Conservation (phyloP, 2,113 vertebrate genomes). For the Cyprinus carpio region DNA sequence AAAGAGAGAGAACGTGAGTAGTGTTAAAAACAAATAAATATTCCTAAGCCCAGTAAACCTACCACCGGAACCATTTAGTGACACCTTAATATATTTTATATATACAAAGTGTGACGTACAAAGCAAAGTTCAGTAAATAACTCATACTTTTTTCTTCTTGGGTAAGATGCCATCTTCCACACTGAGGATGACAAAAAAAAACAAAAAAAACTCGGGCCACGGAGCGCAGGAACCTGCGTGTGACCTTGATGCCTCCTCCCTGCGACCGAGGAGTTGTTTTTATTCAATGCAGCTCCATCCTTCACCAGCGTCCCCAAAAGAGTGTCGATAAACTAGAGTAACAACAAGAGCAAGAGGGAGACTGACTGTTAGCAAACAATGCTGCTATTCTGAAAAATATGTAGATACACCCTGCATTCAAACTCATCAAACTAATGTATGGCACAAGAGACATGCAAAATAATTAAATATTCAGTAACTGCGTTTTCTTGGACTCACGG, state of each 20-base stretch:
- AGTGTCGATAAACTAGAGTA: conserved; percentile 93
- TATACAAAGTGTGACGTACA: too few relatives aligned
- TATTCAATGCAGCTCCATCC: conserved; percentile 98
- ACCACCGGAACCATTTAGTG: too few relatives aligned
- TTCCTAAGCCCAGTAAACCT: too few relatives aligned
- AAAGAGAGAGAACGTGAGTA: background rate
- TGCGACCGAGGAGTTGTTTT: conserved; percentile 92
- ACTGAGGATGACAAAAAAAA: conserved; percentile 98
- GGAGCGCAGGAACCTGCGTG: conserved; percentile 91
- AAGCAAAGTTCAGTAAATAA: too few relatives aligned
- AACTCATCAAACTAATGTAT: too few relatives aligned
- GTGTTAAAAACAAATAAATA: background rate
- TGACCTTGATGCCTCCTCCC: conserved; percentile 95
- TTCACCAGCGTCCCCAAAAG: conserved; percentile 95
- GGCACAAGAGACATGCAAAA: too few relatives aligned
- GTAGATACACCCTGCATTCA: too few relatives aligned
- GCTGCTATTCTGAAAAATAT: too few relatives aligned
- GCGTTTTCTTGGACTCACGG: conserved; percentile 76
- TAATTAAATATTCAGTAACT: too few relatives aligned
- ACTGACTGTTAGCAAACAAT: background rate
- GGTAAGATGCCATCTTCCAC: conserved; percentile 97
- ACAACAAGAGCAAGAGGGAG: background rate
- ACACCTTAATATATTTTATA: too few relatives aligned
- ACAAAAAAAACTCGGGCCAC: conserved; percentile 94
- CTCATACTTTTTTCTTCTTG: conserved; percentile 97